Evolutionary conservation across 2,113 vertebrate genomes (phyloP).

Genomic region (Nesospiza acunhae): DNA sequence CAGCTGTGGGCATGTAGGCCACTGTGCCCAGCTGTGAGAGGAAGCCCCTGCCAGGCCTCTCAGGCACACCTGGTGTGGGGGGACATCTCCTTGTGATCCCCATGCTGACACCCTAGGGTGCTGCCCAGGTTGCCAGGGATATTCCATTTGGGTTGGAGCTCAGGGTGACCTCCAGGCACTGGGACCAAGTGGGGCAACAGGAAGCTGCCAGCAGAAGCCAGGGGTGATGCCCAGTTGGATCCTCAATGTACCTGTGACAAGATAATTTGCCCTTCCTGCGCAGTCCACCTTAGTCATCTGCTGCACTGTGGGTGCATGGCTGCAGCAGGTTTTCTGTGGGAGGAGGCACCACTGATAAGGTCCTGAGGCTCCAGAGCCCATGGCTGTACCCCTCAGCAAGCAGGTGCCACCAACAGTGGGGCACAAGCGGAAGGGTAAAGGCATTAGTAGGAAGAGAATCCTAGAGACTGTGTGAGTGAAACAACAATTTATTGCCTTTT

Average conservation of each 20-base stretch:
- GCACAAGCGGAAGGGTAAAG: not conserved
- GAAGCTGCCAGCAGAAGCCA: not conserved
- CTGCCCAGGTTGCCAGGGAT: fast-evolving
- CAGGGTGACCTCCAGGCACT: not conserved
- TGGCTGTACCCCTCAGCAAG: not conserved
- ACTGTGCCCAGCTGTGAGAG: not conserved
- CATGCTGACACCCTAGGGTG: not conserved
- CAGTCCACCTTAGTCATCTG: not conserved
- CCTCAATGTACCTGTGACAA: not conserved
- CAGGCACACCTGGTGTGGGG: not conserved
- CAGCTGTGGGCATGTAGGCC: not conserved
- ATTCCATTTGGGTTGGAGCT: not conserved
- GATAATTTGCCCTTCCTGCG: not conserved
- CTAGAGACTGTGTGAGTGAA: not conserved
- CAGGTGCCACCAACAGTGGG: not conserved
- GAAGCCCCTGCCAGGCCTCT: not conserved
- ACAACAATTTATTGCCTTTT: not conserved
- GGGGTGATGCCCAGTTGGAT: not conserved
- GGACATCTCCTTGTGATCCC: not conserved
- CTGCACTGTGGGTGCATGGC: not conserved
- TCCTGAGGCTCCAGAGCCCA: too few relatives aligned
- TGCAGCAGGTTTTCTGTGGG: not conserved
- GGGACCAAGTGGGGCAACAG: not conserved
- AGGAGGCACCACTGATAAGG: not conserved
- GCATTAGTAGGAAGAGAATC: not conserved